A percentile compares a stretch with the other conserved stretches of the same genome.
These are phyloP conservation scores for Pantherophis guttatus DNA, from an alignment of 2,113 vertebrate genomes.

Conservation along the genomic window DNA sequence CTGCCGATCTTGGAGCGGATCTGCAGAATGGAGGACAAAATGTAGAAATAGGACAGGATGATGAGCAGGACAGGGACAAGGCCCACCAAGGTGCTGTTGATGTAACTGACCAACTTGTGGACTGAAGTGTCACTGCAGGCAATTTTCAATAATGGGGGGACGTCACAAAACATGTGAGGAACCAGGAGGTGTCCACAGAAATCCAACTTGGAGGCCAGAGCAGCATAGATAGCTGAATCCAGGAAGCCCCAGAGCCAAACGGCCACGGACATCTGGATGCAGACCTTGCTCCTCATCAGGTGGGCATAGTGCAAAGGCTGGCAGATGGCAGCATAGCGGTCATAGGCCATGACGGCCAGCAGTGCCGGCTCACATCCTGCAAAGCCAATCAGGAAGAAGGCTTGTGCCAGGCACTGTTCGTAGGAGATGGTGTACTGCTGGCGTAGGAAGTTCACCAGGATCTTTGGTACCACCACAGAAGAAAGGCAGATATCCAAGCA, in stretches of 20 bases:
- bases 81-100: neutral
- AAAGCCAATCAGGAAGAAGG: slow-evolving; percentile 24
- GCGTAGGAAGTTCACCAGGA: neutral
- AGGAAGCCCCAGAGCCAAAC: neutral
- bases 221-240: neutral
- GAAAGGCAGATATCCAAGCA: neutral
- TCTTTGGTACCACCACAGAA: slow-evolving; percentile 26
- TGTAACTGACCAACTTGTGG: neutral
- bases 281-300: neutral
- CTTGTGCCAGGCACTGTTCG: slow-evolving; percentile 10
- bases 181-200: neutral
- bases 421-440: neutral
- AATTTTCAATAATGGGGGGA: neutral
- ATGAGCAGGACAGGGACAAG: neutral
- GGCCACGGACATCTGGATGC: neutral
- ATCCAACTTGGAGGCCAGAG: neutral
- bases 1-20: neutral
- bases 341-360: slow-evolving; percentile 44
- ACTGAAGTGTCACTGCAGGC: slow-evolving; percentile 10
- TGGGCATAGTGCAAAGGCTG: neutral
- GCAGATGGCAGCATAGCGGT: slow-evolving; percentile 36
- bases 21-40: neutral
- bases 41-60: neutral
- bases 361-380: neutral
- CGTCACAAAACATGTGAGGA: neutral